These are phyloP conservation scores for Halcyon leucocephala DNA, from an alignment of 2,797 vertebrate genomes.

Conservation along the genomic window DNA sequence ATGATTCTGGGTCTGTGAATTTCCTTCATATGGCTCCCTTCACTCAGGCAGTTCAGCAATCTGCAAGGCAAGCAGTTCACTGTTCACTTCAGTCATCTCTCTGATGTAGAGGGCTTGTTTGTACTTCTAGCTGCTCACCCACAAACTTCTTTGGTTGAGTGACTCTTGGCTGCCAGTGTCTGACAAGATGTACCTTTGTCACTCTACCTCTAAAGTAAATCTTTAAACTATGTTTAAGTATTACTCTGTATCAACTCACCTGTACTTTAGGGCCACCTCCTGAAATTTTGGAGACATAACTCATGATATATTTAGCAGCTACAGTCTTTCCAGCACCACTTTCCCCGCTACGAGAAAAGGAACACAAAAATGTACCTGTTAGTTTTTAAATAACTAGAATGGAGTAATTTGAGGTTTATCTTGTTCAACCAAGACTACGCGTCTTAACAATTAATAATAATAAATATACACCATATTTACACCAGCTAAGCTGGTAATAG, in stretches of 20 bases:
- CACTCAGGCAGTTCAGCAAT: neutral
- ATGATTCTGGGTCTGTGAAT: neutral
- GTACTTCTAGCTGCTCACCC: neutral
- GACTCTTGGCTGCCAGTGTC: neutral
- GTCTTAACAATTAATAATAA: neutral
- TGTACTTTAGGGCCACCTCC: constrained; percentile 95
- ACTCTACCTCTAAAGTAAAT: neutral
- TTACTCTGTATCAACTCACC: constrained; percentile 77
- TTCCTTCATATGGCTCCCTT: neutral
- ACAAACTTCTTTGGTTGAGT: neutral
- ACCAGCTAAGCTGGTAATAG: neutral
- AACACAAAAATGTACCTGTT: neutral
- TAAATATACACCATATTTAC: neutral
- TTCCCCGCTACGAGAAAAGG: constrained; percentile 85
- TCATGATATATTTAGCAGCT: constrained; percentile 98
- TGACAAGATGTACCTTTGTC: neutral
- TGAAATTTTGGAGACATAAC: constrained; percentile 95
- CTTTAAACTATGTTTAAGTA: neutral
- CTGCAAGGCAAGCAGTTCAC: neutral
- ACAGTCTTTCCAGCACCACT: constrained; percentile 98
- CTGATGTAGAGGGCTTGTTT: neutral
- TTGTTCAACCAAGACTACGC: neutral
- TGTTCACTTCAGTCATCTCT: neutral
- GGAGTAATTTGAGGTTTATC: neutral
- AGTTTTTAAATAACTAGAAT: neutral